Base-by-base conservation (phyloP, 1,140 invertebrate genomes). In the Dendrolimus kikuchii region DNA sequence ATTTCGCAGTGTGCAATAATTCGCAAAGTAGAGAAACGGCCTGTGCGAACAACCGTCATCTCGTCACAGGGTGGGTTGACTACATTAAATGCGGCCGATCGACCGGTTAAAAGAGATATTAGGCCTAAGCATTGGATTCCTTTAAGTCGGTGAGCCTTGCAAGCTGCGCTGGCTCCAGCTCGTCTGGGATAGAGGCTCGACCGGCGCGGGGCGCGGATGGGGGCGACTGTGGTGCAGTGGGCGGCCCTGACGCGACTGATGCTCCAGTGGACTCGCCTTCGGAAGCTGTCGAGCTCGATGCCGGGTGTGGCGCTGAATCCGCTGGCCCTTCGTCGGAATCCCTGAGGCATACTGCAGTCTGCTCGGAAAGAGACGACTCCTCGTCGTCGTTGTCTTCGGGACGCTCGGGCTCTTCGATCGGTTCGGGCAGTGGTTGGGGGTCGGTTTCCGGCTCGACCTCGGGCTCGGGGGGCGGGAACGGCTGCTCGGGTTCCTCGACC, bases 121-220 rank as follows among this genome's bases (percentile, higher is more conserved):
- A 62, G 57, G 51, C 64, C 83, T 93, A 96, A 86, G 95, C 95
- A 80, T 96, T 95, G 52, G 95, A 96, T 81, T 96, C 95, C 81
- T 96, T 96, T 9, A 96, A 88, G 74, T 94, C 92, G 74, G 95
- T 94, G 39, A 96, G 89, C 71, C 94, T 91, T 38, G 93, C 94
- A 59, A 95, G 88, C 80, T 95, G 94, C 68, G 94, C 93, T 3
- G 94, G 93, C 71, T 95, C 94, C 46, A 96, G 88, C 77, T 96
- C 94, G 68, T 95, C 94, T 6, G 95, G 94, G 74, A 95, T 94
- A 62, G 92, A 94, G 37, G 93, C 92, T 23, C 92, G 86, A 41
- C 92, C 92, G 40, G 92, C 93, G 5, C 93, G 90, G 4, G 92
- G 88, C 57, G 92, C 90, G 53, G 92, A 92, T 8, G 91, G 92